phyloP scores from a whole-genome alignment of 2,888 invertebrate genomes.

The Drosophila mimetica region DNA sequence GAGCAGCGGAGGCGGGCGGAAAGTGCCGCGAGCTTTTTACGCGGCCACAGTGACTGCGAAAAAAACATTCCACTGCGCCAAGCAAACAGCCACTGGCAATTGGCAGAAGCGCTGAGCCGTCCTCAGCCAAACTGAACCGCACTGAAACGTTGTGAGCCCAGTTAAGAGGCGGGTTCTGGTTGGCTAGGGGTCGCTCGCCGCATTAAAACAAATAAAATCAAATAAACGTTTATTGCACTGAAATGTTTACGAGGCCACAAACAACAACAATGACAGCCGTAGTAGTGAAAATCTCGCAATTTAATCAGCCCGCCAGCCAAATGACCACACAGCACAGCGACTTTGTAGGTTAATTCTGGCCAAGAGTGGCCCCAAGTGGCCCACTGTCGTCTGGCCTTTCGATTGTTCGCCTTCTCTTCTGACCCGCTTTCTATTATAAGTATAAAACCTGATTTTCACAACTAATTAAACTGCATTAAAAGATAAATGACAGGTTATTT shows the following conservation, averaged over 20 bases:
- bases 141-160: constrained; percentile 3
- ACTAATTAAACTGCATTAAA: too few relatives aligned
- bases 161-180: constrained; percentile 10
- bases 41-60: constrained; percentile 35
- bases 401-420: background rate
- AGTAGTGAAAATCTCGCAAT: constrained; percentile 7
- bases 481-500: too few relatives aligned
- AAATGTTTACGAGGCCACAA: constrained; percentile 26
- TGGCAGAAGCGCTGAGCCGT: constrained; percentile 17
- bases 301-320: constrained; percentile 12
- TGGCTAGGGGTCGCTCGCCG: constrained; percentile 25
- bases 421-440: background rate
- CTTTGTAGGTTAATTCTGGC: constrained; percentile 7
- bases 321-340: background rate
- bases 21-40: constrained; percentile 44
- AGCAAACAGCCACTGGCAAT: constrained; percentile 38
- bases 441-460: background rate
- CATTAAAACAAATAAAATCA: constrained; percentile 57
- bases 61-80: constrained; percentile 46
- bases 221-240: constrained; percentile 44
- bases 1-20: constrained; percentile 31
- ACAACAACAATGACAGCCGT: constrained; percentile 2
- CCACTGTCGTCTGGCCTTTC: background rate
- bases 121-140: background rate
- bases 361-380: background rate